These are phyloP conservation scores for Ciona savignyi DNA, from an alignment of 23 tunicate genomes.

Conservation along the genomic window DNA sequence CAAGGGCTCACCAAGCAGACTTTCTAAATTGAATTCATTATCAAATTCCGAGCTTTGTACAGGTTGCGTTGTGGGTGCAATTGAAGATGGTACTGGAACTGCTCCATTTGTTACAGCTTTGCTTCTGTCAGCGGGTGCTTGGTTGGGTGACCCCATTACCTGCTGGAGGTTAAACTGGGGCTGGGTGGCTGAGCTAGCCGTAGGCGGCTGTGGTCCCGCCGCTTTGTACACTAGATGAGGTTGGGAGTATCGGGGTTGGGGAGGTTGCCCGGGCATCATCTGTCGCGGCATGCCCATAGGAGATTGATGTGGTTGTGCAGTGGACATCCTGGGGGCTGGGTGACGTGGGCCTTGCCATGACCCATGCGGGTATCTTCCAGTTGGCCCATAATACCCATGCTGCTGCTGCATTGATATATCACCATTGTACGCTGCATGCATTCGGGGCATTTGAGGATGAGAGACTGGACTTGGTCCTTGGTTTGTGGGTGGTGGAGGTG, in stretches of 20 bases:
- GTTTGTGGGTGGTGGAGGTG: slow-evolving; percentile 40
- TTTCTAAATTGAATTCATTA: slow-evolving; percentile 73
- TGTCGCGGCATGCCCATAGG: slow-evolving; percentile 8
- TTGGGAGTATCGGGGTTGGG: slow-evolving; percentile 8
- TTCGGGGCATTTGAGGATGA: slow-evolving; percentile 3
- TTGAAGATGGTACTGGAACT: neutral
- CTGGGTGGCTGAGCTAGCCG: neutral
- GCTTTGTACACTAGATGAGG: neutral
- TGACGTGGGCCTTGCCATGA: slow-evolving; percentile 40
- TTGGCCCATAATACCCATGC: slow-evolving; percentile 25
- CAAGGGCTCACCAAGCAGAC: slow-evolving; percentile 49
- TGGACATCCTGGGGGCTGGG: slow-evolving; percentile 19
- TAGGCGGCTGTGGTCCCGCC: neutral
- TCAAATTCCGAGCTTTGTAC: slow-evolving; percentile 28
- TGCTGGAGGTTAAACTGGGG: slow-evolving; percentile 2
- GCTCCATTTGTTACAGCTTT: neutral
- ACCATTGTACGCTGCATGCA: slow-evolving; percentile 46
- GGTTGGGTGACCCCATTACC: neutral
- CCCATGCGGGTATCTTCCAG: slow-evolving; percentile 37
- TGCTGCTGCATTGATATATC: slow-evolving; percentile 29
- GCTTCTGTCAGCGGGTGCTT: neutral
- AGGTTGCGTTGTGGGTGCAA: slow-evolving; percentile 1
- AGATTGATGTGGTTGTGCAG: slow-evolving; percentile 1
- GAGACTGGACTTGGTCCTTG: slow-evolving; percentile 3
- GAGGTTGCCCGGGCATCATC: slow-evolving; percentile 8